A percentile compares a stretch with the other conserved stretches of the same genome.
Evolutionary conservation across 2,797 vertebrate genomes (phyloP).

Genomic region (Myripristis murdjan): DNA sequence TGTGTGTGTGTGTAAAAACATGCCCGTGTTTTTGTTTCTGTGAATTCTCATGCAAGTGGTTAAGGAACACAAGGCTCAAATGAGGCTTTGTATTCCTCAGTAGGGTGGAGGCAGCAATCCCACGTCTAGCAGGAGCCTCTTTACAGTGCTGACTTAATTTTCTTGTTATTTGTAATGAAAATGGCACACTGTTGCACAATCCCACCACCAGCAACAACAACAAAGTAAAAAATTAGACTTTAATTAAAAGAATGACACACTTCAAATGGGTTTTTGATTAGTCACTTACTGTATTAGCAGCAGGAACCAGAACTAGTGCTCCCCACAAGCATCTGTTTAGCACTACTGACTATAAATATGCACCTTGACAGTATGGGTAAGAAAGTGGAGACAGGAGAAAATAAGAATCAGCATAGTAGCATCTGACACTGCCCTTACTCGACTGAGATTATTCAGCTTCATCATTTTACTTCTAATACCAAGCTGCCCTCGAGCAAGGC

Average conservation of each 20-base stretch:
- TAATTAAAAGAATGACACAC: too few relatives aligned
- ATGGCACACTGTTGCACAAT: conserved; percentile 33
- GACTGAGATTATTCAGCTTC: too few relatives aligned
- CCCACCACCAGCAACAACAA: conserved; percentile 29
- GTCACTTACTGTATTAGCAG: neutral
- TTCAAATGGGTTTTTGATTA: too few relatives aligned
- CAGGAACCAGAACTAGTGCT: neutral
- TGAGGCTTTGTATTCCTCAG: conserved; percentile 37
- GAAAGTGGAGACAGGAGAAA: neutral
- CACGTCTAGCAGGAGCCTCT: conserved; percentile 41
- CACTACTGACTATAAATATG: neutral
- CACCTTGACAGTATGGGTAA: too few relatives aligned
- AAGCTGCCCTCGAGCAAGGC: too few relatives aligned
- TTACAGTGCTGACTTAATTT: conserved; percentile 38
- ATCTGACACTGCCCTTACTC: too few relatives aligned
- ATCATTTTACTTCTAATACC: too few relatives aligned
- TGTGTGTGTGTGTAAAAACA: conserved; percentile 45
- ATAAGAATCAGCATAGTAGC: too few relatives aligned
- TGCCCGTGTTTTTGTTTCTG: conserved; percentile 29
- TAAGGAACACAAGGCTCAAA: conserved; percentile 47
- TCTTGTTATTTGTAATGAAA: conserved; percentile 53
- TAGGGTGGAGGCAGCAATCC: conserved; percentile 30
- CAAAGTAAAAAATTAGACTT: conserved; percentile 16
- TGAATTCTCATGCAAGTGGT: conserved; percentile 41
- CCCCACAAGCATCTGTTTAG: neutral